phyloP scores from a whole-genome alignment of 2,888 invertebrate genomes.

The Oxycera nigricornis region DNA sequence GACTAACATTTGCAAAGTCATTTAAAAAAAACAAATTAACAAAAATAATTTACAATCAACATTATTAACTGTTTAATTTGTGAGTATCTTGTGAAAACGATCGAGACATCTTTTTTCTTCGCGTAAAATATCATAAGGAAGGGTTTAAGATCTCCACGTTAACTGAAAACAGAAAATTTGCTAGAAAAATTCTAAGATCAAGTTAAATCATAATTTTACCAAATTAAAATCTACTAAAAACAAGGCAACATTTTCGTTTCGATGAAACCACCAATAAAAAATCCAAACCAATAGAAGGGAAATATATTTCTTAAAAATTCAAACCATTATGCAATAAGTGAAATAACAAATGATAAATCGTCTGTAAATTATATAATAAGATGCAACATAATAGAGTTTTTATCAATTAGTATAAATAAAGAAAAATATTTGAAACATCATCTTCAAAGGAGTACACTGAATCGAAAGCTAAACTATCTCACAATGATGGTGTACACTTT shows the following conservation, averaged over 20 bases:
- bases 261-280: neutral
- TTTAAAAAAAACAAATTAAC: neutral
- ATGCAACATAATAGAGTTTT: neutral
- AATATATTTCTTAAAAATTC: neutral
- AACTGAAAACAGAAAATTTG: constrained; percentile 8
- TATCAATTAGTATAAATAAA: neutral
- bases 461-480: neutral
- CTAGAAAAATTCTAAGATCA: neutral
- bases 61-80: neutral
- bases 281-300: neutral
- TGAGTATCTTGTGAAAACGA: neutral
- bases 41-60: neutral
- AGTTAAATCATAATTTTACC: neutral
- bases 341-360: neutral
- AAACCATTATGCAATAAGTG: neutral
- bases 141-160: neutral
- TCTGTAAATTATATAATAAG: neutral
- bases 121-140: neutral
- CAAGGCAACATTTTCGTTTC: neutral
- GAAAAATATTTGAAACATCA: neutral
- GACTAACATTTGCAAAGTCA: neutral
- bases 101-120: neutral
- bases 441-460: neutral
- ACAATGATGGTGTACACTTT: neutral
- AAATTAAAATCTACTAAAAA: neutral